phyloP scores from a whole-genome alignment of 2,797 vertebrate genomes.

The Sarcoramphus papa region DNA sequence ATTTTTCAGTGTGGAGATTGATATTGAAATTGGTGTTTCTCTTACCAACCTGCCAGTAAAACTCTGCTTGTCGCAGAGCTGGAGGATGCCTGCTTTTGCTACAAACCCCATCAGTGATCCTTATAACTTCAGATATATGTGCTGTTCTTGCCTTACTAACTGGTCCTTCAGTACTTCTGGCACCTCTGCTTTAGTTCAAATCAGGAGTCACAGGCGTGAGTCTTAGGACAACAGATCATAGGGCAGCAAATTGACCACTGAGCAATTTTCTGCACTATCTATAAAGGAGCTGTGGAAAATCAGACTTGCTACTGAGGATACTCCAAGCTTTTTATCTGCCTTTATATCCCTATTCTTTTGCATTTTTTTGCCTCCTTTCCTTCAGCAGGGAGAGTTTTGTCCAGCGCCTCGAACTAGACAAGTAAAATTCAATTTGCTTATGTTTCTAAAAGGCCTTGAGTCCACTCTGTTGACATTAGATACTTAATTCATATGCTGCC shows the following conservation, averaged over 20 bases:
- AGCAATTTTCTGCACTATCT: neutral
- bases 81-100: neutral
- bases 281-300: neutral
- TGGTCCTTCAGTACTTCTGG: neutral
- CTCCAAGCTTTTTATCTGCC: neutral
- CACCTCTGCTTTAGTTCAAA: neutral
- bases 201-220: fast-evolving
- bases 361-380: neutral
- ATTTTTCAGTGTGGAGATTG: neutral
- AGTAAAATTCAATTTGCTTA: neutral
- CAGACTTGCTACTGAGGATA: neutral
- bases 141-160: neutral
- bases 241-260: neutral
- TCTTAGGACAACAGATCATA: neutral
- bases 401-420: neutral
- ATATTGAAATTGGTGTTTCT: neutral
- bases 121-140: neutral
- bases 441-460: neutral
- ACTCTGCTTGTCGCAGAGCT: neutral
- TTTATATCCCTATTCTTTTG: neutral
- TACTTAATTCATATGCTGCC: neutral
- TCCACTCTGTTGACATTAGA: neutral
- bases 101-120: neutral
- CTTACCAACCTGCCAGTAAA: neutral
- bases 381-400: neutral